Conservation (phyloP, 1,140 invertebrate species). For the Portunus trituberculatus region DNA sequence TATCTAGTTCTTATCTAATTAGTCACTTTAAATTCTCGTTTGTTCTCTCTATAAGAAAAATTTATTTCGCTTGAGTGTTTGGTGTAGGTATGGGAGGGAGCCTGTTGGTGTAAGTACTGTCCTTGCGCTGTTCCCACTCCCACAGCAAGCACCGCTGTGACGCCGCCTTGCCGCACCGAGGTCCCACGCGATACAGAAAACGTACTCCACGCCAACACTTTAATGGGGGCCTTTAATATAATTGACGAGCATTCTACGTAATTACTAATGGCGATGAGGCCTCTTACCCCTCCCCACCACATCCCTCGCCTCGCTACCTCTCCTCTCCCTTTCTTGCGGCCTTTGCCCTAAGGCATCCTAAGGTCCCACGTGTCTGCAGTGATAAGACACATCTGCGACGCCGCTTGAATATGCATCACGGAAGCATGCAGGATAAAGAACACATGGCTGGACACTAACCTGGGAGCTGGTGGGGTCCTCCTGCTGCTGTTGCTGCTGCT, state of each 20-base stretch:
- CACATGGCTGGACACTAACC: conserved; percentile 24
- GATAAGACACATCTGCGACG: background rate
- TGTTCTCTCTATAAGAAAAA: too few relatives aligned
- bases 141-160: too few relatives aligned
- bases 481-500: too few relatives aligned
- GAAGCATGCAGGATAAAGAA: conserved; percentile 14
- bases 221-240: background rate
- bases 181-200: background rate
- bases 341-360: background rate
- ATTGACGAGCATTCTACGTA: background rate
- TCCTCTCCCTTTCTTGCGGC: background rate
- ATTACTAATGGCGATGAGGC: background rate
- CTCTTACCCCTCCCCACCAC: background rate
- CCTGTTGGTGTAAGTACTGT: too few relatives aligned
- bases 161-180: background rate
- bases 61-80: too few relatives aligned
- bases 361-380: background rate
- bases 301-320: background rate
- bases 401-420: conserved; percentile 12
- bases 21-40: too few relatives aligned
- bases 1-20: too few relatives aligned
- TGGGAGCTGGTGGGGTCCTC: background rate
- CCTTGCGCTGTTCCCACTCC: too few relatives aligned
- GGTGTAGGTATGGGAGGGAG: too few relatives aligned
- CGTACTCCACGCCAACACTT: background rate